Conservation (phyloP, 35 echinoderm and acorn worm genomes). For the Anneissia japonica region DNA sequence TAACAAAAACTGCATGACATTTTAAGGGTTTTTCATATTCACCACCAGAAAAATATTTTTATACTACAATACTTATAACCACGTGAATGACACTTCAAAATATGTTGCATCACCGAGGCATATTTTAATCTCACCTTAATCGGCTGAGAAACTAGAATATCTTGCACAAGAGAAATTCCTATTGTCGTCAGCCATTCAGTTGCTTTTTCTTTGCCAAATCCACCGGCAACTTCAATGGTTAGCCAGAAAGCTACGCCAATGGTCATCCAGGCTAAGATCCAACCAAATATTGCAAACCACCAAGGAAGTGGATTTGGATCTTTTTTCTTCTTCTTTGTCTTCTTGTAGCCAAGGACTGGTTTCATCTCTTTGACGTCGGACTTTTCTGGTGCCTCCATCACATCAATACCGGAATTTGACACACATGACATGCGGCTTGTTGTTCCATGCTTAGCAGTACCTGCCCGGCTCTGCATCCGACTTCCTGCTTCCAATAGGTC, state of each 20-base stretch:
- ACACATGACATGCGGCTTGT: not conserved
- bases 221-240: conserved; percentile 82
- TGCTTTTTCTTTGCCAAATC: conserved; percentile 73
- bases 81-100: no score
- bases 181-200: conserved; percentile 80
- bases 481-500: conserved; percentile 66
- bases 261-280: conserved; percentile 50
- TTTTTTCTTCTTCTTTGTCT: conserved; percentile 79
- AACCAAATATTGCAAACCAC: conserved; percentile 59
- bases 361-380: conserved; percentile 17
- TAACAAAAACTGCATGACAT: not conserved
- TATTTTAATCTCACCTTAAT: conserved; percentile 55
- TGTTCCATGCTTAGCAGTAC: no score
- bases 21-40: not conserved
- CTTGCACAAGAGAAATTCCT: conserved; percentile 65
- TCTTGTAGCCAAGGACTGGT: conserved; percentile 73
- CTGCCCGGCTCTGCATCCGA: conserved; percentile 8
- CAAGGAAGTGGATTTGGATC: conserved; percentile 71
- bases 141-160: conserved; percentile 84
- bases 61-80: not conserved
- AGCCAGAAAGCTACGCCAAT: conserved; percentile 69
- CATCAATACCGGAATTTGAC: not conserved
- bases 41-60: not conserved
- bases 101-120: not conserved
- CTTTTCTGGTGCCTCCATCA: not conserved